Base-by-base conservation (phyloP, 64 coral and sea anemone species). In the Pachyseris speciosa region DNA sequence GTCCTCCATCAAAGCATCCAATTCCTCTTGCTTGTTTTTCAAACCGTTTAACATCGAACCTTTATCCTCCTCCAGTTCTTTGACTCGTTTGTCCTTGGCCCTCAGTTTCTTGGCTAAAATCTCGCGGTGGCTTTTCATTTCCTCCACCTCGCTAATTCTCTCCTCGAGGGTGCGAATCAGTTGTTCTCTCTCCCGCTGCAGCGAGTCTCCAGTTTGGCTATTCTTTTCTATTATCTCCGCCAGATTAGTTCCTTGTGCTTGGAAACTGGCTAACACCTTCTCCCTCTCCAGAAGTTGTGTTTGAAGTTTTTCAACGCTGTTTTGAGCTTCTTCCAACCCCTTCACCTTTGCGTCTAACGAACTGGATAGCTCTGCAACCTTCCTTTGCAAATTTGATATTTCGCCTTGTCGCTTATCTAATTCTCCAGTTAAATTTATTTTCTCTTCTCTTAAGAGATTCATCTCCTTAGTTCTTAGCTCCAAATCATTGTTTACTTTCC, bases 31-130 rank as follows among this genome's bases (percentile, higher is more conserved):
- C 19, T 92, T 95, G 37, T 89, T 91, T 49, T 83, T 85, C 4
- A 95, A 58, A 57, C 65, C 72, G 17, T 95, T 90, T 20, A 9
- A n/a, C 9, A 93, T 5, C 26, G 60, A 41, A 26, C 15, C 51
- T 37, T 83, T 94, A 12, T 94, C 92, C 49, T 91, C 88, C 58
- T 98, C 96, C 19, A 98, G 31, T 89, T 98, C 96, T 84, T 94
- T 94, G 17, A 69, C 67, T 73, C 61, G 37, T 64, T 98, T 94
- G 41, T 91, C 93, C 67, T 81, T 99, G 27, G 90, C 55, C 40
- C 89, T 95, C 7, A 99, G 69, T 61, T 99, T 99, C 25, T 88
- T 74, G 0, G 90, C 97, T 28, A 99, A 74, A 74, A 92, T 92
- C 67, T 95, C 94, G 31, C 94, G 86, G 51, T 92, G 90, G 25